Evolutionary conservation across 2,797 vertebrate species (phyloP), one percentile per base, ranked within the genome.

Genomic region (Galaxias olidus): DNA sequence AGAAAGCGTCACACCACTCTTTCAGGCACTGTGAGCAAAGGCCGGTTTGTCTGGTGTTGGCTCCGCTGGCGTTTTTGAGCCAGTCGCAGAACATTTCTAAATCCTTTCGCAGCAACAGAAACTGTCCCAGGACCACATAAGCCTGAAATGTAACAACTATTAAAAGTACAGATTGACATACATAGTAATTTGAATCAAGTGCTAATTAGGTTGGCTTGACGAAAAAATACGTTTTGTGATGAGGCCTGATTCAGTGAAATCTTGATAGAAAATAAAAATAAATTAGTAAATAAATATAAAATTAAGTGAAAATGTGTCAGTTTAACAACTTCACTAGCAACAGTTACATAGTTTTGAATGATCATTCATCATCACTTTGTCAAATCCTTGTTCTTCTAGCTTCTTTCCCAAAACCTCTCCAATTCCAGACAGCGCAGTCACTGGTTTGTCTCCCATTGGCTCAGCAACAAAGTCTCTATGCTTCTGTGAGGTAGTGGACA

Each of bases 1-100:
- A 88, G 78, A 91, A 91, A 47, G 87, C 65, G 1, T 87, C 73
- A 0, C 89, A 90, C 89, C 89, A 93, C 50, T 91, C 90, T 59
- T 61, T 76, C 58, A 92, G 80, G 70, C 86, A 90, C 70, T 84
- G 82, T 6, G 76, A 51, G n/a, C 89, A 92, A 18, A 77, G 65
- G 0, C 59, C 56, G 0, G 90, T 89, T 68, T 91, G 85, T 1
- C 58, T 81, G 0, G 75, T 42, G 70, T 86, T 90, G 0, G 88
- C 88, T 0, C 84, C 86, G 2, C 69, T 82, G 30, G 71, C 51
- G n/a, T 92, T 86, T 58, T 84, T 90, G 14, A 91, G 74, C 90
- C 91, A 91, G 30, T 92, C 86, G 0, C 55, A 59, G 79, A 89
- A 92, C 59, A 89, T 75, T 69, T 89, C 89, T 0, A 18, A 10